Base-by-base conservation (phyloP, 37 sponge, comb jelly and placozoan genomes). In the Agelas oroides region DNA sequence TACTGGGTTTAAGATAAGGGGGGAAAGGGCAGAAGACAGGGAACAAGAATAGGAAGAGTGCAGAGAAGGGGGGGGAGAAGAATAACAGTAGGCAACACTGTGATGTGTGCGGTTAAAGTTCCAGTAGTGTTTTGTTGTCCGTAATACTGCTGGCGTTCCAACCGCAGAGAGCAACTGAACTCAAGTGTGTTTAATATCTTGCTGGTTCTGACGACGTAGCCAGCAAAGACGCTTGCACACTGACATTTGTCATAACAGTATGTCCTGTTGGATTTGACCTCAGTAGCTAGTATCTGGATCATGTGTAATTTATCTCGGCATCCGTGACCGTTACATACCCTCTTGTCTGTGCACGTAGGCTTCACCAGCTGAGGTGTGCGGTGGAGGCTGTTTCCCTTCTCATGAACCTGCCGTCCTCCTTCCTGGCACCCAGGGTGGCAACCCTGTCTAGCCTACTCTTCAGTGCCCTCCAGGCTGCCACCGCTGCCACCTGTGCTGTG, bases 321-420 rank as follows among this genome's bases (percentile, higher is more conserved):
- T 8, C 8, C 46, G 8, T 46, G 3, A 8, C 46, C 3, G 46
- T n/a, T n/a, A n/a, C n/a, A n/a, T 23, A 59, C 24, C 65, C 21
- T 64, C 35, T 59, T 53, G 37, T 24, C 39, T 65, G n/a, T 64
- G 37, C 52, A 27, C 53, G 0, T 39, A 88, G 89, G 30, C 69
- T 88, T 59, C 70, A 76, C 33, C 78, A 88, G 69, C 27, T 81
- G 61, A 88, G 60, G 69, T 46, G 77, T 82, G 83, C 82, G 24
- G 71, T 88, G 5, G 78, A 81, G 75, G 77, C 83, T 17, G 70
- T 70, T 6, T 69, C 55, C 24, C 36, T 88, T n/a, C 32, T 76
- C 6, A 33, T 76, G 0, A 55, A 82, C 41, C 57, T 82, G 5
- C 67, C 71, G 33, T 8, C 46, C 46, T 35, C 14, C 59, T 70